These are phyloP conservation scores for Ericerus pela DNA, from an alignment of 1,140 invertebrate genomes.

Conservation along the genomic window DNA sequence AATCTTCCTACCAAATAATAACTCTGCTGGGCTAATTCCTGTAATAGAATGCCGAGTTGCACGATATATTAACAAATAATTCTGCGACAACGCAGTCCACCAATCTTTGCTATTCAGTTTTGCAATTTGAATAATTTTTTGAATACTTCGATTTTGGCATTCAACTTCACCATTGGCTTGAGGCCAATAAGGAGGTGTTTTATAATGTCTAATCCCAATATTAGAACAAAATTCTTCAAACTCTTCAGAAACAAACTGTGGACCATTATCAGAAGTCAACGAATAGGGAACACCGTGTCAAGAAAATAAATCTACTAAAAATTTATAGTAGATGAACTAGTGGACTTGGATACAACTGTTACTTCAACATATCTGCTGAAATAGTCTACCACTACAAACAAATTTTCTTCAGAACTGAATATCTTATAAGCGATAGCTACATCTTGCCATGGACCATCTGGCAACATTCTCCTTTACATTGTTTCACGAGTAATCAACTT, in stretches of 20 bases:
- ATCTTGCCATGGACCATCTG: constrained; percentile 22
- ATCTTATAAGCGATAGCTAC: constrained; percentile 23
- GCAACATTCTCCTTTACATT: constrained; percentile 24
- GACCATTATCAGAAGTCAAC: neutral
- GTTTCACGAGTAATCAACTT: neutral
- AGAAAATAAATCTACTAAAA: neutral
- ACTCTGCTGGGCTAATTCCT: constrained; percentile 28
- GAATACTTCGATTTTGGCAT: constrained; percentile 25
- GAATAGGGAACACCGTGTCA: neutral
- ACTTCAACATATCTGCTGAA: constrained; percentile 18
- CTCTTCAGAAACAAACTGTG: neutral
- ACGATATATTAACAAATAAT: constrained; percentile 29
- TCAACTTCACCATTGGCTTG: constrained; percentile 29
- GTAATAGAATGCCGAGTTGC: constrained; percentile 27
- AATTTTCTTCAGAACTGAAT: constrained; percentile 23
- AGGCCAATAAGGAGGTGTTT: constrained; percentile 26
- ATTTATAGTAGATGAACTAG: neutral
- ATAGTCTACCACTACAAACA: constrained; percentile 24
- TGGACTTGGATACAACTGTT: constrained; percentile 15
- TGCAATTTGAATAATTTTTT: constrained; percentile 23
- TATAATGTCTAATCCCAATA: constrained; percentile 22
- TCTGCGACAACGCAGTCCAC: constrained; percentile 20
- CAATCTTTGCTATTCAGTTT: constrained; percentile 13
- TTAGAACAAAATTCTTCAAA: constrained; percentile 19
- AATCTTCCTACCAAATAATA: constrained; percentile 26